phyloP scores from a whole-genome alignment of 1,140 invertebrate genomes.

The Dinothrombium tinctorium region DNA sequence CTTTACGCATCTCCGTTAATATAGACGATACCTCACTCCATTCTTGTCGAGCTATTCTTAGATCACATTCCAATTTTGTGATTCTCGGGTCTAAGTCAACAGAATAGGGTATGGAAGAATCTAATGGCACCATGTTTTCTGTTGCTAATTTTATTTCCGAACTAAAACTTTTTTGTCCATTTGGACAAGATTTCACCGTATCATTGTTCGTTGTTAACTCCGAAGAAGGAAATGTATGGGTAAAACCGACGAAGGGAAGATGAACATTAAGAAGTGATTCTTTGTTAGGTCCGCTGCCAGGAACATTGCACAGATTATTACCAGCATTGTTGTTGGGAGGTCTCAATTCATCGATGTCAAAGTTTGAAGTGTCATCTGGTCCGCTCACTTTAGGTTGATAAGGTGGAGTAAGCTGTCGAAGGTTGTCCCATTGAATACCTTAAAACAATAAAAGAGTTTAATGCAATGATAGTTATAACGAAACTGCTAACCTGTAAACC shows the following conservation, averaged over 20 bases:
- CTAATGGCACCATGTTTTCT: no score
- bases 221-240: slow-evolving; percentile 38
- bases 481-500: no score
- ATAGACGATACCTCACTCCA: slow-evolving; percentile 13
- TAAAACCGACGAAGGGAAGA: slow-evolving; percentile 93
- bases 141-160: not conserved
- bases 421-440: slow-evolving; percentile 73
- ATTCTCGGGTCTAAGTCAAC: not conserved
- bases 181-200: not conserved
- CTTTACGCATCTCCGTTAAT: slow-evolving; percentile 49
- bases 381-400: slow-evolving; percentile 42
- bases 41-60: slow-evolving; percentile 12
- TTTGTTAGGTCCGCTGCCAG: slow-evolving; percentile 45
- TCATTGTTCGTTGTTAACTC: not conserved
- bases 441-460: no score
- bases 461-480: no score
- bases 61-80: slow-evolving; percentile 10
- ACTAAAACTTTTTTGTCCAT: not conserved
- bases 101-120: not conserved
- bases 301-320: not conserved
- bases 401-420: slow-evolving; percentile 38
- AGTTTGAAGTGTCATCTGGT: slow-evolving; percentile 96
- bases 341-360: slow-evolving; percentile 74
- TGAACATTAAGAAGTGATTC: slow-evolving; percentile 84
- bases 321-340: slow-evolving; percentile 6